Percentiles rank a stretch among this genome's conserved stretches.
Evolutionary conservation across 2,888 invertebrate genomes (phyloP).

Genomic region (Drosophila acutilabella): DNA sequence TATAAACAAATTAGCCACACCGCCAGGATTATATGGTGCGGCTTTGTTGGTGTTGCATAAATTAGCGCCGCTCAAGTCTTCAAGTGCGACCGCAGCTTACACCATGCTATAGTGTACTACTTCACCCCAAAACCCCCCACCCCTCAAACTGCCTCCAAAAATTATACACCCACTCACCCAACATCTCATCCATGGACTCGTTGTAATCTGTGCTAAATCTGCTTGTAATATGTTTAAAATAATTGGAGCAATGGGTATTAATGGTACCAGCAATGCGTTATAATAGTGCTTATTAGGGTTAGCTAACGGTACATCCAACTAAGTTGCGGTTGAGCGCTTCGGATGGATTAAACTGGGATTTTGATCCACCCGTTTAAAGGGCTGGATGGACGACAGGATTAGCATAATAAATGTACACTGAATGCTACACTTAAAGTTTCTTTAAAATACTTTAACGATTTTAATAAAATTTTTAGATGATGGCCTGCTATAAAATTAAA

Average conservation of each 20-base stretch:
- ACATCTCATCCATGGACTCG: constrained; percentile 4
- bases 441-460: no score
- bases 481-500: no score
- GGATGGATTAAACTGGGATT: constrained; percentile 20
- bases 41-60: constrained; percentile 68
- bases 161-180: no score
- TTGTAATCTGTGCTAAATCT: constrained; percentile 71
- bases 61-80: constrained; percentile 59
- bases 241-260: constrained; percentile 71
- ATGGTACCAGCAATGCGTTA: constrained; percentile 55
- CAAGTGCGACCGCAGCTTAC: constrained; percentile 50
- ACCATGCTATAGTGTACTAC: constrained; percentile 13
- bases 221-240: constrained; percentile 77
- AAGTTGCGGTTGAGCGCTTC: constrained; percentile 18
- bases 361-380: constrained; percentile 4
- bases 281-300: constrained; percentile 61
- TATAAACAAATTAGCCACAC: constrained; percentile 75
- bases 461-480: no score
- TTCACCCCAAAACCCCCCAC: not conserved
- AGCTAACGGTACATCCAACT: constrained; percentile 15
- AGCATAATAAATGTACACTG: constrained; percentile 50
- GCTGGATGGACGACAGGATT: constrained; percentile 26
- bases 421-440: not conserved
- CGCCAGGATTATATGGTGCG: constrained; percentile 64
- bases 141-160: not conserved